Conservation (phyloP, 1,140 invertebrate genomes). For the Cydia splendana region DNA sequence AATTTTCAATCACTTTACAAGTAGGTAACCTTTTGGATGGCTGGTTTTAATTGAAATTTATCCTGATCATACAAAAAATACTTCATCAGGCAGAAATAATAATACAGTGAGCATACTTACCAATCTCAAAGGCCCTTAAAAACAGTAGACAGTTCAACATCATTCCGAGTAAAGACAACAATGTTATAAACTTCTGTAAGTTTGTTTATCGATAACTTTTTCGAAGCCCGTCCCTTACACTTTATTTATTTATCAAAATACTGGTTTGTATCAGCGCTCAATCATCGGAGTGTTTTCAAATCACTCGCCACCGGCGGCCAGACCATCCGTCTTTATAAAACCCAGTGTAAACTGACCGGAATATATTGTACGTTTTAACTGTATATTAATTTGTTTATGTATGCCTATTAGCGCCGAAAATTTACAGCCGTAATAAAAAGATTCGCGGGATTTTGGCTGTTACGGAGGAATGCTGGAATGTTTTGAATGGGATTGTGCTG, state of each 20-base stretch:
- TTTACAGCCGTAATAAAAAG: conserved; percentile 68
- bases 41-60: too few relatives aligned
- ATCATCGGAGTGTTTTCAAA: conserved; percentile 72
- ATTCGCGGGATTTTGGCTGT: background rate
- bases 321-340: conserved; percentile 75
- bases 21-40: too few relatives aligned
- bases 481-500: background rate
- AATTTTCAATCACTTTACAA: too few relatives aligned
- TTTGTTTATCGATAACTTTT: conserved; percentile 8
- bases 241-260: conserved; percentile 75
- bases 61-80: too few relatives aligned
- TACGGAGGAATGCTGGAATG: background rate
- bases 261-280: conserved; percentile 74
- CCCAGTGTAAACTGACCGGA: conserved; percentile 61
- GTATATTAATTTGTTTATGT: conserved; percentile 69
- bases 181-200: background rate
- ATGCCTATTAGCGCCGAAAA: conserved; percentile 55
- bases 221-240: conserved; percentile 32
- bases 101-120: too few relatives aligned
- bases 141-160: background rate
- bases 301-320: conserved; percentile 62
- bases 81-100: too few relatives aligned
- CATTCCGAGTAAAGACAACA: background rate
- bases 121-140: background rate
- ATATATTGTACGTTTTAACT: conserved; percentile 71